phyloP scores from a whole-genome alignment of 2,113 vertebrate genomes.

The Dicrurus megarhynchus region DNA sequence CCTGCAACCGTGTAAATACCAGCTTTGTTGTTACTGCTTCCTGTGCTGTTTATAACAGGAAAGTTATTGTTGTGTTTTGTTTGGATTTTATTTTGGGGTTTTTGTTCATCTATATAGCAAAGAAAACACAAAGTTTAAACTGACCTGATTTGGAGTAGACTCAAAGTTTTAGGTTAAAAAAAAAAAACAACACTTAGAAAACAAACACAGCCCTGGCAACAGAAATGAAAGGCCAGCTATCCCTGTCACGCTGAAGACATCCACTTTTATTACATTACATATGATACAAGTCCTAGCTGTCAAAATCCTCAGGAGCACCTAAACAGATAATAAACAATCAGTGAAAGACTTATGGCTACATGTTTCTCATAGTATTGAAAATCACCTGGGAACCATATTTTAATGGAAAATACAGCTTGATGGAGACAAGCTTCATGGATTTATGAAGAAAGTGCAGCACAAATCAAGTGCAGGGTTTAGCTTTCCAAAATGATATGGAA shows the following conservation, averaged over 20 bases:
- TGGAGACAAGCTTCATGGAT: conserved; percentile 70
- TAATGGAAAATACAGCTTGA: conserved; percentile 82
- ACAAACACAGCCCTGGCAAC: not conserved
- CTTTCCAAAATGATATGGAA: conserved; percentile 63
- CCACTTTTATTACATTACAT: conserved; percentile 77
- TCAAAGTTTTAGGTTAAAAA: not conserved
- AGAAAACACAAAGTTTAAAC: not conserved
- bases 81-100: not conserved
- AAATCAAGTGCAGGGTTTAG: conserved; percentile 72
- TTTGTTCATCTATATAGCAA: not conserved
- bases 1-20: not conserved
- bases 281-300: conserved; percentile 73
- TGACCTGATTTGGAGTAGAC: not conserved
- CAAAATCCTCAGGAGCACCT: conserved; percentile 78
- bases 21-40: not conserved
- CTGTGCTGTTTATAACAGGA: not conserved
- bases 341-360: conserved; percentile 74
- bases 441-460: conserved; percentile 75
- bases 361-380: conserved; percentile 78
- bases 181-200: not conserved
- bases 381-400: conserved; percentile 81
- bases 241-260: conserved; percentile 64
- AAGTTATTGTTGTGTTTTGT: not conserved
- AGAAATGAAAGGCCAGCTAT: conserved; percentile 46
- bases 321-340: conserved; percentile 72